Evolutionary conservation across 2,113 vertebrate genomes (phyloP).

Genomic region (Naja naja): DNA sequence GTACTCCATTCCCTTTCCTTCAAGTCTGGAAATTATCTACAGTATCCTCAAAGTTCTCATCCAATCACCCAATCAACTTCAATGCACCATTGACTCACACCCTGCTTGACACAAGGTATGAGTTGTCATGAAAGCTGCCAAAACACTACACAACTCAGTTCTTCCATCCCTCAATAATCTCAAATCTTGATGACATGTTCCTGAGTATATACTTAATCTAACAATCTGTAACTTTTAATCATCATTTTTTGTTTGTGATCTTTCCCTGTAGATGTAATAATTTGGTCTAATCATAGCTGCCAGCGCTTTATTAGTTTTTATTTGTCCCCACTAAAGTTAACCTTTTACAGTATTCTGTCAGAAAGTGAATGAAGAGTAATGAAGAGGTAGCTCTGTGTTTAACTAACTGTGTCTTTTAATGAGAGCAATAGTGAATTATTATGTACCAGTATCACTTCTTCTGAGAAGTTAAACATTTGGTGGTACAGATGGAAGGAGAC

Average conservation of each 20-base stretch:
- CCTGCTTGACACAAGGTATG: neutral
- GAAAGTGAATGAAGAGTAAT: neutral
- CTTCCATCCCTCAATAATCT: neutral
- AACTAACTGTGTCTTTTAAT: neutral
- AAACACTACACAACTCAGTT: neutral
- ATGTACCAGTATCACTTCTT: neutral
- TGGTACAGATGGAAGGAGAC: neutral
- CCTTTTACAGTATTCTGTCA: neutral
- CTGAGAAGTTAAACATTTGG: neutral
- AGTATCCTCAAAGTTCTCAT: neutral
- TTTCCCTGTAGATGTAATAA: neutral
- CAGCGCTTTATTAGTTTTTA: neutral
- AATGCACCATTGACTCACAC: neutral
- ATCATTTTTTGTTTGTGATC: neutral
- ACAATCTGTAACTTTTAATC: neutral
- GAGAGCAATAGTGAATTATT: neutral
- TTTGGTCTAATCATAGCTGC: neutral
- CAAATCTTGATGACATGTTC: neutral
- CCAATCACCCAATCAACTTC: neutral
- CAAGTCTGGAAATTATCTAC: neutral
- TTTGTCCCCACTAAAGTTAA: no score
- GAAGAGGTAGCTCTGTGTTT: neutral
- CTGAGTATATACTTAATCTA: neutral
- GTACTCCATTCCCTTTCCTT: neutral
- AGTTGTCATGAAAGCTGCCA: neutral